Evolutionary conservation across 2,113 vertebrate species (phyloP), one percentile per base, ranked within the genome.

Genomic region (Otis tarda): DNA sequence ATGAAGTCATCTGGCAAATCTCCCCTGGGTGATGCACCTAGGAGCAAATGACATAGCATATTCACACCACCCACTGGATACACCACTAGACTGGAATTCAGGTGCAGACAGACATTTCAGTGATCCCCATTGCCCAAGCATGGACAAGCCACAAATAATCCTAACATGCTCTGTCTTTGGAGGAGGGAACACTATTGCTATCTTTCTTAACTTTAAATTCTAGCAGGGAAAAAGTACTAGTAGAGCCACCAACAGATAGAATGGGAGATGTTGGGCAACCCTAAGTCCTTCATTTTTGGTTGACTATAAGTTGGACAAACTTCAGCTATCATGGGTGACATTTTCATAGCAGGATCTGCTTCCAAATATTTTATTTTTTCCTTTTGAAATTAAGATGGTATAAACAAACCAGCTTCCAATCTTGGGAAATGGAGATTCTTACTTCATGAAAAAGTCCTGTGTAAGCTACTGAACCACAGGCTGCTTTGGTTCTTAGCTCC

Each of bases 61-160:
- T 94, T 92, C 89, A 89, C 91, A 96, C 89, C 89, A 75, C 96
- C 96, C 95, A 93, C 90, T 89, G 76, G 60, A 83, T 95, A 56
- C 60, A 96, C 31, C 85, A 75, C 43, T 75, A 74, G 92, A 71
- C 83, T 84, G 83, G 90, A 94, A 96, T 89, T 87, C 77, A 69
- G 80, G 65, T 53, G 61, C 65, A 78, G 93, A 89, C 61, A 94
- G 76, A 83, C 14, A 27, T 87, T 86, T 83, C 69, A 49, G 11
- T 45, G 69, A 84, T 89, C n/a, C 14, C 24, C 80, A 24, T 75
- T 89, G 76, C 95, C 92, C 74, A 90, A 89, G 83, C 21, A 6
- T 1, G 5, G 69, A 69, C 60, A 60, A 93, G 63, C 27, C 68
- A 71, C n/a, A 80, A 37, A 83, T 86, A 94, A 81, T 75, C 33